Evolutionary conservation across 2,888 invertebrate species (phyloP).

Genomic region (Neoscelio sp.): DNA sequence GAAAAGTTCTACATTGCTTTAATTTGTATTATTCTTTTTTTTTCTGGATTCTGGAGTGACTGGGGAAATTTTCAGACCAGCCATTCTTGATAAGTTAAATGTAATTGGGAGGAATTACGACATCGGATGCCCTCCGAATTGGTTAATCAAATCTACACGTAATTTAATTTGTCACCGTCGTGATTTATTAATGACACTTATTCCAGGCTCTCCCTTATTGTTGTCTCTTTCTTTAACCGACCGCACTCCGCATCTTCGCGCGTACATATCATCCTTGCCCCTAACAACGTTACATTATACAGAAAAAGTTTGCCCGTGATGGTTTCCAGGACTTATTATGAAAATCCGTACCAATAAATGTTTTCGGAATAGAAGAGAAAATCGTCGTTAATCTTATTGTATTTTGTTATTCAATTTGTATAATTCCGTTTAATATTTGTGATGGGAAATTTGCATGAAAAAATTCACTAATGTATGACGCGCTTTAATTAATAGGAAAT

Average conservation of each 20-base stretch:
- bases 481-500: not conserved
- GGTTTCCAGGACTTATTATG: not conserved
- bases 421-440: no score
- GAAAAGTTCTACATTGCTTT: no score
- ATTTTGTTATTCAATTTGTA: no score
- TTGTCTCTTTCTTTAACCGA: not conserved
- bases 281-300: conserved; percentile 17
- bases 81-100: conserved; percentile 22
- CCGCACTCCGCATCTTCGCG: not conserved
- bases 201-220: conserved; percentile 17
- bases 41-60: no score
- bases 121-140: conserved; percentile 10
- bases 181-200: conserved; percentile 52
- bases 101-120: conserved; percentile 17
- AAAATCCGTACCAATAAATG: conserved; percentile 6
- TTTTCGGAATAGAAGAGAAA: not conserved
- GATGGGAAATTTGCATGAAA: no score
- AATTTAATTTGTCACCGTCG: conserved; percentile 37
- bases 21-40: no score
- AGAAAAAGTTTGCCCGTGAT: not conserved
- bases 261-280: conserved; percentile 11
- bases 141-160: conserved; percentile 33
- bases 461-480: not conserved
- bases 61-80: no score
- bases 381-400: no score